Base-by-base conservation (phyloP, 2,113 vertebrate genomes). In the Colistium nudipinnis region DNA sequence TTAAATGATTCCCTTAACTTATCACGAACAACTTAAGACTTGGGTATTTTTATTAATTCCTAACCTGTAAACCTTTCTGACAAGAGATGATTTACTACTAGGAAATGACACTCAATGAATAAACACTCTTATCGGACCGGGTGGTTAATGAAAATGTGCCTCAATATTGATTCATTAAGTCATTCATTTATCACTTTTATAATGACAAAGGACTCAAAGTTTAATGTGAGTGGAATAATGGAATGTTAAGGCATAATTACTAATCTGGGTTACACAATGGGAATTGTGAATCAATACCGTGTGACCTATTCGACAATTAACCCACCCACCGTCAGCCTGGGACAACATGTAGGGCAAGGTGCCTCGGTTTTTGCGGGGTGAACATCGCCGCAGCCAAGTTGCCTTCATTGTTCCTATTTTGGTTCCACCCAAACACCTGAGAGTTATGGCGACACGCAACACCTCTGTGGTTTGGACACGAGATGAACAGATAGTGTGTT, bases 231-330 rank as follows among this genome's bases (percentile, higher is more conserved):
- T 22, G 10, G 1, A 11, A 47, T 25, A 6, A 47, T 47, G 22
- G 20, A 24, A 12, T 11, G 22, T 47, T 11, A 7, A 31, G 48
- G 31, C 38, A 68, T 28, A 38, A 69, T 43, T 49, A 62, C 70
- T 31, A 64, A 9, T 44, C n/a, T 2, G 2, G 1, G 27, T 35
- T 35, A 16, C 20, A 44, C 9, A 36, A 3, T 20, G 33, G 14
- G 33, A 11, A 47, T 62, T 24, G 6, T 30, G 25, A 51, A 67
- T 76, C 44, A 70, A 60, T 57, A 68, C 4, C 20, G 30, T 36
- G 33, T 17, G 22, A 22, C 2, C 14, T 25, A 44, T 36, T 39
- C 12, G 47, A 16, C 13, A 17, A 17, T 83, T 1, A 69, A 35
- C 7, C 16, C 20, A 22, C 3, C 44, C 30, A 38, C 28, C 24